Conservation (phyloP, 1,140 invertebrate genomes). For the Magallana angulata region DNA sequence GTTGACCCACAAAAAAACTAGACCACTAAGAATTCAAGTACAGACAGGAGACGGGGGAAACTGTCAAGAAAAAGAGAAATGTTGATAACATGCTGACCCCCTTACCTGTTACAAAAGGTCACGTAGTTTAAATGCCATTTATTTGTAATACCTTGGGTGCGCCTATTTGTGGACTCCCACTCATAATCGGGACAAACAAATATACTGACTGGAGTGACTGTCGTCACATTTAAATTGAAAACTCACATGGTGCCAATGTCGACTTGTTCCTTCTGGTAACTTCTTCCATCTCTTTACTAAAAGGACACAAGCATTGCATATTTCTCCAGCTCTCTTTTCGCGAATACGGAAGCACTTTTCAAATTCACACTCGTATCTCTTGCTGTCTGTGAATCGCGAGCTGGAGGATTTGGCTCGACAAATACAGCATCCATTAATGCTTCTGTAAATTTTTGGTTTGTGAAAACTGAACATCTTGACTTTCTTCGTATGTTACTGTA, state of each 20-base stretch:
- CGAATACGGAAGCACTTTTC: constrained; percentile 89
- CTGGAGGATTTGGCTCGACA: constrained; percentile 92
- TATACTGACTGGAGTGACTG: not conserved
- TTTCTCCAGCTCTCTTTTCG: constrained; percentile 88
- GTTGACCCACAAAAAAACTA: not conserved
- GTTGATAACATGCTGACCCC: constrained; percentile 11
- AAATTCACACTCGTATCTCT: constrained; percentile 92
- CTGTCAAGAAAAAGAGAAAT: constrained; percentile 18
- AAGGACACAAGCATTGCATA: constrained; percentile 93
- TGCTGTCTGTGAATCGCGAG: constrained; percentile 92
- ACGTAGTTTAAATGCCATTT: not conserved
- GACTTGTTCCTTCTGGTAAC: constrained; percentile 86
- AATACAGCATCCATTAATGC: constrained; percentile 91
- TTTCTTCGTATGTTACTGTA: not conserved
- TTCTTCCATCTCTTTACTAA: constrained; percentile 93
- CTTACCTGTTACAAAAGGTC: not conserved
- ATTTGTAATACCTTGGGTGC: constrained; percentile 5
- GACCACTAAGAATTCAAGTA: not conserved
- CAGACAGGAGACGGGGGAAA: not conserved
- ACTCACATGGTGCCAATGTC: constrained; percentile 92
- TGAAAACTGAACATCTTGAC: constrained; percentile 91
- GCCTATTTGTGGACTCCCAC: constrained; percentile 12
- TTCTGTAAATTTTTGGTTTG: constrained; percentile 92
- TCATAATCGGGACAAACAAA: not conserved
- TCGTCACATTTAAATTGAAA: not conserved